Percentiles rank a stretch among this genome's conserved stretches.
Conservation (phyloP, 2,113 vertebrate species). For the Pungitius pungitius region DNA sequence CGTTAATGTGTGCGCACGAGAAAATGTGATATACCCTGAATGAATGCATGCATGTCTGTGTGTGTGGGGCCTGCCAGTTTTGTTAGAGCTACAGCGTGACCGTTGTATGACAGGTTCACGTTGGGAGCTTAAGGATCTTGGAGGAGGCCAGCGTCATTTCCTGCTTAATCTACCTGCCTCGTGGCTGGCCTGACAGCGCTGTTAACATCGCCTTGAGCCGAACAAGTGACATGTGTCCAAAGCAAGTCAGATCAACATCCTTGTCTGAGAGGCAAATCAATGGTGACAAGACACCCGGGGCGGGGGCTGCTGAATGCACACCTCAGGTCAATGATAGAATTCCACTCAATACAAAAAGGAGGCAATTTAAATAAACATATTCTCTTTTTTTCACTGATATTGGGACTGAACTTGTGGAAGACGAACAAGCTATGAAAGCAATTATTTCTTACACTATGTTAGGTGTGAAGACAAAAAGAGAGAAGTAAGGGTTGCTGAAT, state of each 20-base stretch:
- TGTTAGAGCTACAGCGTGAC: slow-evolving; percentile 41
- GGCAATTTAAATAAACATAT: slow-evolving; percentile 24
- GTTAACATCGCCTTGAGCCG: slow-evolving; percentile 59
- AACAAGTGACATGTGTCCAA: slow-evolving; percentile 54
- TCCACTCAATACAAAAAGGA: slow-evolving; percentile 13
- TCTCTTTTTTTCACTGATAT: slow-evolving; percentile 42
- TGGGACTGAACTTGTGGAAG: slow-evolving; percentile 34
- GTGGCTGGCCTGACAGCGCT: slow-evolving; percentile 31
- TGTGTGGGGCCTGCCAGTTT: slow-evolving; percentile 40
- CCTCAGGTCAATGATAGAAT: slow-evolving; percentile 41
- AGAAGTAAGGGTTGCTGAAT: slow-evolving; percentile 73
- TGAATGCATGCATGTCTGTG: slow-evolving; percentile 30
- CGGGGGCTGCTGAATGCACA: slow-evolving; percentile 29
- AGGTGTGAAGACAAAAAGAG: slow-evolving; percentile 68
- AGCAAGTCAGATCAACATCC: slow-evolving; percentile 60
- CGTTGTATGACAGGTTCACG: slow-evolving; percentile 68
- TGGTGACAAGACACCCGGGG: slow-evolving; percentile 44
- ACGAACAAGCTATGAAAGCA: slow-evolving; percentile 52
- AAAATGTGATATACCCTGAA: slow-evolving; percentile 40
- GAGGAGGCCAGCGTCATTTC: slow-evolving; percentile 59
- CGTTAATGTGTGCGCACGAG: slow-evolving; percentile 14
- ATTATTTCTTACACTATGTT: slow-evolving; percentile 54
- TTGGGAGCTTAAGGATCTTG: slow-evolving; percentile 69
- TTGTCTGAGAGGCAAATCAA: slow-evolving; percentile 51
- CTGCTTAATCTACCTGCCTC: slow-evolving; percentile 68